phyloP scores from a whole-genome alignment of 2,888 invertebrate genomes.

The Lumbricus terrestris region DNA sequence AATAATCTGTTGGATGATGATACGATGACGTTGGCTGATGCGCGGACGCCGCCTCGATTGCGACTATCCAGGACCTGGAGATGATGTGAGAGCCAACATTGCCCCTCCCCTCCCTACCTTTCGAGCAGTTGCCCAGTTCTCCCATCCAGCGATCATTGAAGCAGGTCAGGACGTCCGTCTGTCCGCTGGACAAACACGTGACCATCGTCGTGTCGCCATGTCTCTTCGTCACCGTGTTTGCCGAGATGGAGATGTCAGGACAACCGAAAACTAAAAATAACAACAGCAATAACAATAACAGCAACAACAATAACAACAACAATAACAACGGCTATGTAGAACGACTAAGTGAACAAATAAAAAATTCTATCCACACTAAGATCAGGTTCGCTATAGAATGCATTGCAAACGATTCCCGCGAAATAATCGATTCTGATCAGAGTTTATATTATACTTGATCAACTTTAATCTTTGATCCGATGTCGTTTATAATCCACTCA shows the following conservation, averaged over 20 bases:
- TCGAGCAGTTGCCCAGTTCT: constrained; percentile 5
- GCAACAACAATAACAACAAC: too few species aligned
- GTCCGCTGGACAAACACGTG: background rate
- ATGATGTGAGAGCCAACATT: background rate
- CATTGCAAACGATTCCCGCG: background rate
- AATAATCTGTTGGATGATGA: too few species aligned
- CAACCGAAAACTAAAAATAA: constrained; percentile 3
- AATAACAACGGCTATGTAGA: too few species aligned
- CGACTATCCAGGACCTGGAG: background rate
- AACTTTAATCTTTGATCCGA: background rate
- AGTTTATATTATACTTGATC: background rate
- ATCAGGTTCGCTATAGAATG: background rate
- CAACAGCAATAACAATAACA: background rate
- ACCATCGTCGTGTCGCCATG: constrained; percentile 11
- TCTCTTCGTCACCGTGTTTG: background rate
- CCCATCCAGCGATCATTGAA: constrained; percentile 4
- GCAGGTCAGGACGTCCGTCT: background rate
- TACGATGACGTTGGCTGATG: background rate
- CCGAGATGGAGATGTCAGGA: background rate
- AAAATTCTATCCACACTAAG: too few species aligned
- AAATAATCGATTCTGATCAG: background rate
- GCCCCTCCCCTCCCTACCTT: constrained; percentile 16
- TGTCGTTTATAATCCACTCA: background rate
- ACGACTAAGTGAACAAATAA: too few species aligned
- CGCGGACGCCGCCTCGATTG: background rate